phyloP scores from a whole-genome alignment of 2,113 vertebrate genomes.

The Grammomys dolichurus region DNA sequence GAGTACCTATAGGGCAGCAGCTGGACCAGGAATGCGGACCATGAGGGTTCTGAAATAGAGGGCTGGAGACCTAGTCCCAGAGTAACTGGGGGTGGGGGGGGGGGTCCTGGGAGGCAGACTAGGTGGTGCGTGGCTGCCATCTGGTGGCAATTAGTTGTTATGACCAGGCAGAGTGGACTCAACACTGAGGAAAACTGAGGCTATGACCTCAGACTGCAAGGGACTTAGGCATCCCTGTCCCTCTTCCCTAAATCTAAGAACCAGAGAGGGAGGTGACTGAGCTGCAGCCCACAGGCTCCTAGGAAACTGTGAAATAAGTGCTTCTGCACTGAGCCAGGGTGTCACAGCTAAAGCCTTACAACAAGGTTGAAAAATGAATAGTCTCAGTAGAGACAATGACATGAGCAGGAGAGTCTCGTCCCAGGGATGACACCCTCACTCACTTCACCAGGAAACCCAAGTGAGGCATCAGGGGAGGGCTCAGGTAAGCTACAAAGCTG shows the following conservation, averaged over 20 bases:
- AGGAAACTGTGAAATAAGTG: neutral
- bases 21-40: neutral
- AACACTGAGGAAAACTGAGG: neutral
- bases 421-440: neutral
- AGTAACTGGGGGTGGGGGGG: no score
- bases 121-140: conserved; percentile 1
- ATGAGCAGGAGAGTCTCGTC: no score
- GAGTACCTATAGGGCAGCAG: neutral
- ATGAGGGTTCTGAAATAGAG: neutral
- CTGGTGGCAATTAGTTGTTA: conserved; percentile 7
- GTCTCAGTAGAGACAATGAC: neutral
- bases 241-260: no score
- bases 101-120: no score
- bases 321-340: neutral
- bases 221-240: neutral
- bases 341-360: fast-evolving
- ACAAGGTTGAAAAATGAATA: neutral
- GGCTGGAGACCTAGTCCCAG: no score
- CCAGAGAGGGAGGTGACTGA: neutral
- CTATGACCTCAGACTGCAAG: neutral
- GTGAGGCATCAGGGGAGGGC: no score
- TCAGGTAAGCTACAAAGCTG: neutral
- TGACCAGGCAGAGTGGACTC: fast-evolving
- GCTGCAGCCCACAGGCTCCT: no score
- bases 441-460: fast-evolving